Conservation (phyloP, 2,113 vertebrate genomes). For the Nothocercus julius region DNA sequence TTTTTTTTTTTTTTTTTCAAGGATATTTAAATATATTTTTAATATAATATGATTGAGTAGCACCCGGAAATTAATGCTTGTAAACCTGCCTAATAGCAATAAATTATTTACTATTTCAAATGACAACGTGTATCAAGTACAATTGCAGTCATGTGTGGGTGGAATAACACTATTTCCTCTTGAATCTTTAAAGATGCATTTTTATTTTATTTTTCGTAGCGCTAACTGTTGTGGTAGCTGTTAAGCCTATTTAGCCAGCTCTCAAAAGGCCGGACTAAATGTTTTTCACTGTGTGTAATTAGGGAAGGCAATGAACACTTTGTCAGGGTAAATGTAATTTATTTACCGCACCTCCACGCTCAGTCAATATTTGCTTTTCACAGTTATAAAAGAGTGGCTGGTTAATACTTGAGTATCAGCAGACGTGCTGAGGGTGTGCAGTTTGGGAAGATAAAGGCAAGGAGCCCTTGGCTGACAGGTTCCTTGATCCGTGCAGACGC, state of each 20-base stretch:
- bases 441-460: neutral
- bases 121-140: constrained; percentile 28
- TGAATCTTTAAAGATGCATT: constrained; percentile 37
- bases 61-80: constrained; percentile 60
- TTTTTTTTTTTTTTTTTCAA: neutral
- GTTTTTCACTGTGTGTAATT: constrained; percentile 58
- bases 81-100: constrained; percentile 49
- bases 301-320: constrained; percentile 48
- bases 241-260: constrained; percentile 50
- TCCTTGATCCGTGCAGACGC: neutral
- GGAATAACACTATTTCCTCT: neutral
- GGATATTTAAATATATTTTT: constrained; percentile 6
- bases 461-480: neutral
- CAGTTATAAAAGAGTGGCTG: constrained; percentile 31
- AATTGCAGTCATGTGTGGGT: neutral
- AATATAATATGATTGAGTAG: constrained; percentile 17
- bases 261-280: constrained; percentile 44
- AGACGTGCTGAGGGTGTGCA: neutral
- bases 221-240: neutral
- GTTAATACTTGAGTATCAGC: constrained; percentile 26
- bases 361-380: constrained; percentile 70
- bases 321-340: constrained; percentile 60
- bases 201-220: constrained; percentile 24
- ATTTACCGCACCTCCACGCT: constrained; percentile 48
- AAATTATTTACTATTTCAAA: constrained; percentile 64